These are phyloP conservation scores for Caradrina kadenii DNA, from an alignment of 2,888 invertebrate genomes.

Conservation along the genomic window DNA sequence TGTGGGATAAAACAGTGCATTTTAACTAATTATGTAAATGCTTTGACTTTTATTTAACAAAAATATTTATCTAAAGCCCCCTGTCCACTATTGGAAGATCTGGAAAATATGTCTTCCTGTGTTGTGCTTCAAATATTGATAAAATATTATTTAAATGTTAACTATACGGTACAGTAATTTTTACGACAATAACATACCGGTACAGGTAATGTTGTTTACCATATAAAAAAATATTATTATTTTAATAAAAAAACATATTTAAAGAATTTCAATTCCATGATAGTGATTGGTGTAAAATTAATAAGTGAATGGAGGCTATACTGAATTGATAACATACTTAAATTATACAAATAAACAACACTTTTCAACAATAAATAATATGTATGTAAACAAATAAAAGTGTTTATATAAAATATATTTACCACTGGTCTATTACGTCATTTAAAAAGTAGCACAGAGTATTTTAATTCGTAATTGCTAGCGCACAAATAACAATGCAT, in stretches of 20 bases:
- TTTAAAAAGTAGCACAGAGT: conserved; percentile 59
- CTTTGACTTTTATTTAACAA: conserved; percentile 69
- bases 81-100: conserved; percentile 12
- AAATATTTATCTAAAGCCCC: conserved; percentile 53
- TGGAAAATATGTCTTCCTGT: background rate
- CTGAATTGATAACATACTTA: conserved; percentile 60
- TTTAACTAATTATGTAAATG: conserved; percentile 76
- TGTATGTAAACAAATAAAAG: conserved; percentile 29
- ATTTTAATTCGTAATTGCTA: conserved; percentile 56
- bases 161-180: background rate
- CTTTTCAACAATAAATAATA: conserved; percentile 52
- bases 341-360: conserved; percentile 59
- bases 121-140: background rate
- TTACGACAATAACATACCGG: background rate
- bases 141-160: background rate
- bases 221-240: background rate
- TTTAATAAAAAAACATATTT: too few species aligned
- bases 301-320: conserved; percentile 27
- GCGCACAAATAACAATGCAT: conserved; percentile 41
- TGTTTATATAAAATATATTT: conserved; percentile 30
- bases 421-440: conserved; percentile 48
- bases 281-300: background rate
- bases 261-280: conserved; percentile 11
- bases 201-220: background rate
- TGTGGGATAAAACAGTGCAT: conserved; percentile 83